Conservation (phyloP, 2,797 vertebrate genomes). For the Spinus olivaceus region DNA sequence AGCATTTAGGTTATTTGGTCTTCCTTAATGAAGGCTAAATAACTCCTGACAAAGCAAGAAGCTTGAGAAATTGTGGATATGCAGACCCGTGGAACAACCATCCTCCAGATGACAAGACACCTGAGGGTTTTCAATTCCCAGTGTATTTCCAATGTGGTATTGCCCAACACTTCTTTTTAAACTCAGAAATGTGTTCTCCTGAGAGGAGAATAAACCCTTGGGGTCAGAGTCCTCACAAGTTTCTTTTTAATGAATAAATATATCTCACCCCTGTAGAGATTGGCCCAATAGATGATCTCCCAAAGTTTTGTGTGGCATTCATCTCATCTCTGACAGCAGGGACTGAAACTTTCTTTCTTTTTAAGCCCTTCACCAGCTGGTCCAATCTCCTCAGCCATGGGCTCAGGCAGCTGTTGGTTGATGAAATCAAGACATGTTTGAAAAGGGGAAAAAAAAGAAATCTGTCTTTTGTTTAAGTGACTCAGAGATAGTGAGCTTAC, state of each 20-base stretch:
- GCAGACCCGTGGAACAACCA: accelerated
- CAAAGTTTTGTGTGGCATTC: background rate
- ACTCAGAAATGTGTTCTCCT: background rate
- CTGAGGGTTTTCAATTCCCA: background rate
- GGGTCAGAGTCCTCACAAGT: background rate
- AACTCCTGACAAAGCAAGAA: background rate
- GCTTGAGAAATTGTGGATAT: background rate
- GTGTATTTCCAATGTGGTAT: background rate
- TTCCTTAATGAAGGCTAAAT: background rate
- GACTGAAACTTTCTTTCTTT: background rate
- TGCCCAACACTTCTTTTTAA: background rate
- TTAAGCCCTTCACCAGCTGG: background rate
- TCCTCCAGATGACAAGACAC: background rate
- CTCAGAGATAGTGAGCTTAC: background rate
- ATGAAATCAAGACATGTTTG: background rate
- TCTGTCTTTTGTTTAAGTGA: background rate
- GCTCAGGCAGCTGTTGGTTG: background rate
- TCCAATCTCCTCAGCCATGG: background rate
- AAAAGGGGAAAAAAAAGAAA: accelerated
- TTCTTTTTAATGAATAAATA: background rate
- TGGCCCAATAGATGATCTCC: background rate
- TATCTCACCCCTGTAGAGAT: background rate
- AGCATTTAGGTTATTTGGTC: background rate
- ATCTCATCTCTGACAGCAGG: background rate
- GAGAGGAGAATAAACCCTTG: background rate